Conservation (phyloP, 2,797 vertebrate species). For the Rhyacichthys aspro region DNA sequence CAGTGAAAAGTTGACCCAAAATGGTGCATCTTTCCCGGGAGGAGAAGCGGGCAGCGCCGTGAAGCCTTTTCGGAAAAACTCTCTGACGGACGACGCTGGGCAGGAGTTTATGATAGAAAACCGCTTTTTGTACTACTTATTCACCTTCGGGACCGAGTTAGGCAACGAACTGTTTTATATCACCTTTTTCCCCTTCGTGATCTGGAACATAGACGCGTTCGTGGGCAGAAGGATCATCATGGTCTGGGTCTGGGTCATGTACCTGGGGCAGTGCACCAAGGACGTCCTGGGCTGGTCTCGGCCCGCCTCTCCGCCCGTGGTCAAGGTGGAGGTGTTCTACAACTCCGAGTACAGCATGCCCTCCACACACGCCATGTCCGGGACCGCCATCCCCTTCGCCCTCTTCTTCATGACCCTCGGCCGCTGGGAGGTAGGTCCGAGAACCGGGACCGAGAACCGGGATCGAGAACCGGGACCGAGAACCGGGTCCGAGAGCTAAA, state of each 20-base stretch:
- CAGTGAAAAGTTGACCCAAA: constrained; percentile 34
- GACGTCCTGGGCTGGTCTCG: constrained; percentile 91
- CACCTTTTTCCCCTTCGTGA: constrained; percentile 91
- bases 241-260: constrained; percentile 98
- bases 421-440: constrained; percentile 89
- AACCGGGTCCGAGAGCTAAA: no score
- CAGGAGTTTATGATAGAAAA: constrained; percentile 87
- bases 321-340: constrained; percentile 97
- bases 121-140: constrained; percentile 87
- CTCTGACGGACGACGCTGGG: constrained; percentile 86
- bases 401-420: constrained; percentile 88
- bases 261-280: constrained; percentile 97
- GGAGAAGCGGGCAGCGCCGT: constrained; percentile 30
- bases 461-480: no score
- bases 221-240: constrained; percentile 88
- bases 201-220: constrained; percentile 93
- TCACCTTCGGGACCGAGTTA: constrained; percentile 92
- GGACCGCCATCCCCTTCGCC: constrained; percentile 92
- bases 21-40: constrained; percentile 46
- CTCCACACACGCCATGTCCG: constrained; percentile 98
- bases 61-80: constrained; percentile 88
- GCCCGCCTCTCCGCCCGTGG: constrained; percentile 92
- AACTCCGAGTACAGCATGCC: constrained; percentile 99
- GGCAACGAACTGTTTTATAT: constrained; percentile 98
- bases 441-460: no score